A percentile compares a stretch with the other conserved stretches of the same genome.
These are phyloP conservation scores for Neodiprion lecontei DNA, from an alignment of 1,140 invertebrate genomes.

Conservation along the genomic window DNA sequence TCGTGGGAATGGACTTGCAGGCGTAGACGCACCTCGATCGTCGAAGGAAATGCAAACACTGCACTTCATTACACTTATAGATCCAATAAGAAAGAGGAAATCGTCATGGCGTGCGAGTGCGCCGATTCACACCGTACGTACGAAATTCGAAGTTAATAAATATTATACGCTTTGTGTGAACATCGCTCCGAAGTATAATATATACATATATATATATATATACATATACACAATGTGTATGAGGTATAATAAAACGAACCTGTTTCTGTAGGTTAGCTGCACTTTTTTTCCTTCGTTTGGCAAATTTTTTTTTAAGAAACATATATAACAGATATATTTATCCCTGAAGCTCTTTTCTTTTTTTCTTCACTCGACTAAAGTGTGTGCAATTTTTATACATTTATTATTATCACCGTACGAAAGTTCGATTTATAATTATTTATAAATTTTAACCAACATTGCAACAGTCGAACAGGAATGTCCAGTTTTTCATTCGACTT, in stretches of 20 bases:
- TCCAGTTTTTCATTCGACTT: neutral
- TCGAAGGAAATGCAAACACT: neutral
- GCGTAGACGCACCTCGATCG: conserved; percentile 20
- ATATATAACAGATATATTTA: too few species aligned
- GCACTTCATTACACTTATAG: neutral
- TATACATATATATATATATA: neutral
- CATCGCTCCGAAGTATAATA: neutral
- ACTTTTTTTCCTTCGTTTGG: too few species aligned
- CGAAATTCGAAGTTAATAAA: too few species aligned
- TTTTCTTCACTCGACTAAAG: too few species aligned
- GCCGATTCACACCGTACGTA: too few species aligned
- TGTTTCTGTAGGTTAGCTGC: too few species aligned
- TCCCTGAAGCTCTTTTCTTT: too few species aligned
- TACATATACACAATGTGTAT: neutral
- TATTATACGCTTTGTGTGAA: too few species aligned
- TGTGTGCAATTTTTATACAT: neutral
- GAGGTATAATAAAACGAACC: neutral
- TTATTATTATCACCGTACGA: neutral
- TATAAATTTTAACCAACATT: neutral
- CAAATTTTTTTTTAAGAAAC: too few species aligned
- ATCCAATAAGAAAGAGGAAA: too few species aligned
- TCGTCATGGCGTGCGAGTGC: too few species aligned
- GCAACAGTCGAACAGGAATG: neutral
- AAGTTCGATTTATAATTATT: neutral
- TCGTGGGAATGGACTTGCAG: conserved; percentile 33